These are phyloP conservation scores for Eristalis arbustorum DNA, from an alignment of 2,888 invertebrate species.

Conservation along the genomic window DNA sequence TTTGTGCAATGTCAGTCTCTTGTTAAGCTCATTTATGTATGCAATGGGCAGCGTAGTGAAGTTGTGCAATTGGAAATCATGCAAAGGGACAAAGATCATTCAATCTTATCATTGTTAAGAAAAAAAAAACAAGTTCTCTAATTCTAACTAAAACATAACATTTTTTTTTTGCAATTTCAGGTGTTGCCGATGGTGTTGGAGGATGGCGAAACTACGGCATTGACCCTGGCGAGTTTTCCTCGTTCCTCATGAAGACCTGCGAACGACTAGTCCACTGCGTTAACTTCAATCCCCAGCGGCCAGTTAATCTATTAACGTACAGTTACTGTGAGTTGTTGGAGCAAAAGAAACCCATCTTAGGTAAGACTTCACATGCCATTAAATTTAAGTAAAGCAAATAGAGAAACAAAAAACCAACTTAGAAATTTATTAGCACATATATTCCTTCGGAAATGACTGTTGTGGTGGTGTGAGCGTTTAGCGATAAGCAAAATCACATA, in stretches of 20 bases:
- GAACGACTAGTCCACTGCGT: conserved; percentile 95
- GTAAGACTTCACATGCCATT: conserved; percentile 80
- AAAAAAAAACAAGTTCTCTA: background rate
- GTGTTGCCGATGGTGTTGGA: conserved; percentile 99
- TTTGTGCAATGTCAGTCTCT: background rate
- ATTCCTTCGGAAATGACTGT: background rate
- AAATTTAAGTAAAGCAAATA: background rate
- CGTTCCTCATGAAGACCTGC: conserved; percentile 96
- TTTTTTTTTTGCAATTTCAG: conserved; percentile 81
- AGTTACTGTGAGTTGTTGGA: conserved; percentile 95
- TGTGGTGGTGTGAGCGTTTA: conserved; percentile 23
- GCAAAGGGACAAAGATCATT: background rate
- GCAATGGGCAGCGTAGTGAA: background rate
- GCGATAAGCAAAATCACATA: conserved; percentile 55
- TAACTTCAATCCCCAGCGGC: conserved; percentile 91
- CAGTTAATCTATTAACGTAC: conserved; percentile 92
- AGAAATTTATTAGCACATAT: background rate
- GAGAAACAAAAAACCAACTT: background rate
- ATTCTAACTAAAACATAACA: background rate
- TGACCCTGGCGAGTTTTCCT: conserved; percentile 97
- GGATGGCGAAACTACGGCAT: conserved; percentile 99
- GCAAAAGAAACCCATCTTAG: conserved; percentile 95
- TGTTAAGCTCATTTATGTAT: background rate
- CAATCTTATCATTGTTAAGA: background rate
- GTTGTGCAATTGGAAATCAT: background rate